Percentiles rank a stretch among this genome's conserved stretches.
These are phyloP conservation scores for Phycodurus eques DNA, from an alignment of 2,113 vertebrate genomes.

Conservation along the genomic window DNA sequence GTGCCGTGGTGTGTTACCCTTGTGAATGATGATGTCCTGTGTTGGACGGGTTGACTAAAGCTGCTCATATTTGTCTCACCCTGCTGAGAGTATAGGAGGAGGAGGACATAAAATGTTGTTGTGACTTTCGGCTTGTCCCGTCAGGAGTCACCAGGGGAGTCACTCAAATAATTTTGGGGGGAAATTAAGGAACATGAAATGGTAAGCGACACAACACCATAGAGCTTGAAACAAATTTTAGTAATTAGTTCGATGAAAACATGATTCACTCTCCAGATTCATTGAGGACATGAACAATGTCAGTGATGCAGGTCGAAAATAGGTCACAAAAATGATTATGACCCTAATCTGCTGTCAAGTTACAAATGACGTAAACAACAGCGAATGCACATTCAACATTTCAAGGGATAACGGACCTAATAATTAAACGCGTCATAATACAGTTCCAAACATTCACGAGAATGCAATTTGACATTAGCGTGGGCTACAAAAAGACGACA, in stretches of 20 bases:
- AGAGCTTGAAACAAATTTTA: neutral
- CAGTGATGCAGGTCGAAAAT: neutral
- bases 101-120: neutral
- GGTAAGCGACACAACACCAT: neutral
- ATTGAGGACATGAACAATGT: neutral
- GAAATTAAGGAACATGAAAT: neutral
- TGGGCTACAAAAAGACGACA: neutral
- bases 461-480: neutral
- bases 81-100: neutral
- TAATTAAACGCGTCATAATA: neutral
- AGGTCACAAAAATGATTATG: neutral
- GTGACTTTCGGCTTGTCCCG: neutral
- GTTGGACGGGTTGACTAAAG: constrained; percentile 7
- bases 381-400: neutral
- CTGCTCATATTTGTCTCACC: constrained; percentile 41
- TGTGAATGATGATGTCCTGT: constrained; percentile 22
- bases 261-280: neutral
- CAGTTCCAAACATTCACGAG: neutral
- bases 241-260: neutral
- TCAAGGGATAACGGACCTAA: neutral
- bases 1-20: constrained; percentile 41
- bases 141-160: neutral
- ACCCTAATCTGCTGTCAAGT: neutral
- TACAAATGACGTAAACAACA: neutral
- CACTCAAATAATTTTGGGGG: neutral